Conservation (phyloP, 1,140 invertebrate species). For the Hyles vespertilio region DNA sequence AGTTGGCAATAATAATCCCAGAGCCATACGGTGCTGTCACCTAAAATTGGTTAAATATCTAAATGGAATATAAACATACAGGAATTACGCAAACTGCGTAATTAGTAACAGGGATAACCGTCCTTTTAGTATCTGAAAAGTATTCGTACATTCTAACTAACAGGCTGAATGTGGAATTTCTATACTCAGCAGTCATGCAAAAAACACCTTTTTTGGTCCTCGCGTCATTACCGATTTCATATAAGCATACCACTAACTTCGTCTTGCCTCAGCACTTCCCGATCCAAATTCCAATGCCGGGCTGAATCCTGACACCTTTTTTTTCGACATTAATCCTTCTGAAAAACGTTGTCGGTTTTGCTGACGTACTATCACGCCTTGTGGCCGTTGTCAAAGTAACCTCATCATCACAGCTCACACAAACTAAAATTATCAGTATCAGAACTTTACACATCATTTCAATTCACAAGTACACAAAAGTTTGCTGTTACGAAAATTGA, state of each 20-base stretch:
- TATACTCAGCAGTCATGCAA: no score
- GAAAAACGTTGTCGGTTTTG: constrained; percentile 19
- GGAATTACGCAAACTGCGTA: no score
- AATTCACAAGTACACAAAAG: no score
- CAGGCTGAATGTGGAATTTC: no score
- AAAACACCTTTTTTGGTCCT: no score
- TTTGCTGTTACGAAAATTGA: neutral
- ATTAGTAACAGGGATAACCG: no score
- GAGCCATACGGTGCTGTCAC: constrained; percentile 20
- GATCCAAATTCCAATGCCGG: constrained; percentile 9
- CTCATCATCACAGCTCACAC: constrained; percentile 8
- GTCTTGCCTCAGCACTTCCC: constrained; percentile 5
- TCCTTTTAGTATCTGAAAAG: no score
- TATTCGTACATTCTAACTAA: no score
- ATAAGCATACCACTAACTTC: constrained; percentile 12
- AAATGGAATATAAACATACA: no score
- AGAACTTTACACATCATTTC: no score
- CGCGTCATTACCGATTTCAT: neutral
- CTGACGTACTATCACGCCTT: constrained; percentile 8
- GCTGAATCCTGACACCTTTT: neutral
- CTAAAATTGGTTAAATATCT: constrained; percentile 8
- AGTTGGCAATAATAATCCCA: constrained; percentile 40
- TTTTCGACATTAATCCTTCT: constrained; percentile 17
- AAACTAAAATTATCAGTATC: neutral
- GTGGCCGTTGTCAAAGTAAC: constrained; percentile 25